Conservation (phyloP, 2,797 vertebrate genomes). For the Otolemur crassicaudatus region DNA sequence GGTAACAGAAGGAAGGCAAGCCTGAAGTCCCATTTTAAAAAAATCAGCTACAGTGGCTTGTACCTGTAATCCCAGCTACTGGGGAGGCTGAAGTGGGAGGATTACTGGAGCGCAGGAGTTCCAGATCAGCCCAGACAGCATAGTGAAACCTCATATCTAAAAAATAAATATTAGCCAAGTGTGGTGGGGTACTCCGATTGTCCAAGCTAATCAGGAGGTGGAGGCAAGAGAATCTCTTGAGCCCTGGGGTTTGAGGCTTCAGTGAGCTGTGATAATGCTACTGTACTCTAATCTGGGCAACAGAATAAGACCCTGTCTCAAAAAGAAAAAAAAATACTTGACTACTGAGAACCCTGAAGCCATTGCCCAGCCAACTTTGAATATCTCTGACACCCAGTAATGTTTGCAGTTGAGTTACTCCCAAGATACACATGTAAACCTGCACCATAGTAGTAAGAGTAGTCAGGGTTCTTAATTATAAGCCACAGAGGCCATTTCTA, state of each 20-base stretch:
- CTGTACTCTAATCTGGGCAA: neutral
- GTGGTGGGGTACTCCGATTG: neutral
- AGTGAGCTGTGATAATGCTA: neutral
- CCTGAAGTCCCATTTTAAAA: conserved; percentile 6
- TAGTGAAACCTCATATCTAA: neutral
- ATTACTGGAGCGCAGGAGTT: neutral
- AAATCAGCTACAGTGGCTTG: neutral
- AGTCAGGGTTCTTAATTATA: neutral
- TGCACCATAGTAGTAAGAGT: neutral
- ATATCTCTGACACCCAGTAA: neutral
- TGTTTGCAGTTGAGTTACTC: neutral
- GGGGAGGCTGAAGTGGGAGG: neutral
- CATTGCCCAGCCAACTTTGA: neutral
- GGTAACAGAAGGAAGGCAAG: neutral
- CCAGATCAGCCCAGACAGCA: neutral
- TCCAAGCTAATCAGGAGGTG: neutral
- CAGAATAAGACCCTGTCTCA: neutral
- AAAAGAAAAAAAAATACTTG: neutral
- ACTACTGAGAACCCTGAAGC: neutral
- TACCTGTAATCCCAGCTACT: neutral
- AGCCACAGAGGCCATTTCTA: neutral
- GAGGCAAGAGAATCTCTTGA: neutral
- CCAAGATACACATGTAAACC: neutral
- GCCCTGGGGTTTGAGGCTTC: neutral
- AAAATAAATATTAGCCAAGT: neutral